Percentiles rank a stretch among this genome's conserved stretches.
Conservation (phyloP, 2,113 vertebrate species). For the zebrafish (Danio rerio) region DNA sequence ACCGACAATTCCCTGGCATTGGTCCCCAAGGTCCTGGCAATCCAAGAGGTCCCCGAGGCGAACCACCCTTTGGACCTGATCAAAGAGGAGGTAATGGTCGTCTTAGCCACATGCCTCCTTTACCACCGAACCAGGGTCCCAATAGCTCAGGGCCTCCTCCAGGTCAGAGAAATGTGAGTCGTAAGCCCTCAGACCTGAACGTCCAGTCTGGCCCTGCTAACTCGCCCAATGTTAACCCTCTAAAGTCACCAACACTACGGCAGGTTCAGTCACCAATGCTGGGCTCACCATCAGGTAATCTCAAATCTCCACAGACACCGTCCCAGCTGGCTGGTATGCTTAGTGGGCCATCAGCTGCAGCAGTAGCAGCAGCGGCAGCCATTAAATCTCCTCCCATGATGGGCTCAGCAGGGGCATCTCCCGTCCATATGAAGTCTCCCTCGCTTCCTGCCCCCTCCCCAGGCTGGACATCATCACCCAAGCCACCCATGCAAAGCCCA, state of each 20-base stretch:
- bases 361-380: slow-evolving; percentile 83
- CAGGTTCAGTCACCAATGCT: slow-evolving; percentile 98
- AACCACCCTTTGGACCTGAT: slow-evolving; percentile 88
- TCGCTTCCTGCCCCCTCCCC: slow-evolving; percentile 97
- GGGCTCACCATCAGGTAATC: slow-evolving; percentile 95
- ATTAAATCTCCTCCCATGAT: slow-evolving; percentile 97
- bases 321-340: slow-evolving; percentile 97
- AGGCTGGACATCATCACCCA: slow-evolving; percentile 97
- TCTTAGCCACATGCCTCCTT: slow-evolving; percentile 93
- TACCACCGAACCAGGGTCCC: slow-evolving; percentile 84
- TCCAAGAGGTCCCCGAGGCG: slow-evolving; percentile 86
- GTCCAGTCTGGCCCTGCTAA: slow-evolving; percentile 89
- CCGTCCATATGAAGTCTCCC: slow-evolving; percentile 98
- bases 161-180: slow-evolving; percentile 81
- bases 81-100: slow-evolving; percentile 89
- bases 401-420: slow-evolving; percentile 97
- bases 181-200: slow-evolving; percentile 92
- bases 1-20: slow-evolving; percentile 89
- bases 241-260: slow-evolving; percentile 95
- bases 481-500: slow-evolving; percentile 96
- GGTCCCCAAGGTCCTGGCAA: slow-evolving; percentile 83
- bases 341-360: slow-evolving; percentile 87
- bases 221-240: slow-evolving; percentile 95
- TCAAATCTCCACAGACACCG: slow-evolving; percentile 97
- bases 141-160: slow-evolving; percentile 80